Conservation (phyloP, 2,797 vertebrate species). For the Aphelocoma californica region DNA sequence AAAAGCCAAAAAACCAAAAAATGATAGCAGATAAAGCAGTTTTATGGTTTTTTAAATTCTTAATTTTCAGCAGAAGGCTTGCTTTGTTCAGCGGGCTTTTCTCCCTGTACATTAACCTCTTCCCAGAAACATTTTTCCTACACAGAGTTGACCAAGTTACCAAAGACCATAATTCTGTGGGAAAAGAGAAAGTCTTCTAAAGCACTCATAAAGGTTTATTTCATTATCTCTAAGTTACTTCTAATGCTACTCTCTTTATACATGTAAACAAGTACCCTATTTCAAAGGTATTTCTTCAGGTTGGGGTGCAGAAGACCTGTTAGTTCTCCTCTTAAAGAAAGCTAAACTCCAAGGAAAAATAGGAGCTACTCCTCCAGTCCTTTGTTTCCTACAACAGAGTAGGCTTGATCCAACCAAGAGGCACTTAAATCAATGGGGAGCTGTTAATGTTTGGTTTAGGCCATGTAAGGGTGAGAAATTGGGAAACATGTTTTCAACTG, state of each 20-base stretch:
- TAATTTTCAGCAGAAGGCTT: not conserved
- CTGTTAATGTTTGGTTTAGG: not conserved
- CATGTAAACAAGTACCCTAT: not conserved
- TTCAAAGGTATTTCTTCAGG: not conserved
- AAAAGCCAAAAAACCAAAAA: not conserved
- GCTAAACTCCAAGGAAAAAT: not conserved
- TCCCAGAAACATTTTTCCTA: not conserved
- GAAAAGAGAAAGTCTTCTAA: not conserved
- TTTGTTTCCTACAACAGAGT: not conserved
- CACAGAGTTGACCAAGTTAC: not conserved
- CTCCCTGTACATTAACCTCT: not conserved
- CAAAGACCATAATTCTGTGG: not conserved
- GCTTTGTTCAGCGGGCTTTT: not conserved
- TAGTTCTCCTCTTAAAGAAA: not conserved
- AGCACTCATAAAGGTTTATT: not conserved
- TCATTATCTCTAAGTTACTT: not conserved
- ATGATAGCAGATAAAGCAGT: not conserved
- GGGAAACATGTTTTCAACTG: constrained; percentile 35
- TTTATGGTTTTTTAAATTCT: not conserved
- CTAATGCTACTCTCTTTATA: not conserved
- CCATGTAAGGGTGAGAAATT: not conserved
- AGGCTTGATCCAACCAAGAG: not conserved
- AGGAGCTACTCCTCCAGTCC: not conserved
- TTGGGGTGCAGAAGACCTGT: not conserved
- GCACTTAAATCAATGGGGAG: not conserved